Evolutionary conservation across 2,113 vertebrate genomes (phyloP).

Genomic region (Coreoperca whiteheadi): DNA sequence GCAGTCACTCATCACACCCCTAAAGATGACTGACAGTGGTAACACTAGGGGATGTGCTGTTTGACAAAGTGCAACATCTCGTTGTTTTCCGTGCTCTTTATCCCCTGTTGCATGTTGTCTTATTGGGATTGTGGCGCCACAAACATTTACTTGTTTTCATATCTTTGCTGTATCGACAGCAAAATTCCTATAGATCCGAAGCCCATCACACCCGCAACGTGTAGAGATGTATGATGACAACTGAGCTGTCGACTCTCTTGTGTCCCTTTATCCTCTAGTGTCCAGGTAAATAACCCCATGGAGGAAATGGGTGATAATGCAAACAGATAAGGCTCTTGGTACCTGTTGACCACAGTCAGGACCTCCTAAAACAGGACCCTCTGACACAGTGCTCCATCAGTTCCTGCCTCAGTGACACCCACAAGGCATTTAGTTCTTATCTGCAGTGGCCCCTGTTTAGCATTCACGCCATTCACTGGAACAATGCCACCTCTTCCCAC

Average conservation of each 20-base stretch:
- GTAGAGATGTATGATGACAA: constrained; percentile 69
- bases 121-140: constrained; percentile 39
- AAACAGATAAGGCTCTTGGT: constrained; percentile 83
- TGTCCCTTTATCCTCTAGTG: constrained; percentile 70
- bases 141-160: constrained; percentile 39
- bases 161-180: constrained; percentile 43
- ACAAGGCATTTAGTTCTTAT: constrained; percentile 84
- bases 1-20: constrained; percentile 45
- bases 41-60: constrained; percentile 20
- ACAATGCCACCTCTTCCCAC: constrained; percentile 86
- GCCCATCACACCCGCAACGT: constrained; percentile 38
- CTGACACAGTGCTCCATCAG: constrained; percentile 84
- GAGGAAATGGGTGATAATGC: constrained; percentile 84
- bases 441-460: constrained; percentile 82
- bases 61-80: constrained; percentile 38
- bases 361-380: constrained; percentile 77
- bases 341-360: constrained; percentile 80
- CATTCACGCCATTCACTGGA: constrained; percentile 85
- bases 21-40: constrained; percentile 46
- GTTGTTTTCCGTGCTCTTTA: constrained; percentile 25
- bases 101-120: constrained; percentile 9
- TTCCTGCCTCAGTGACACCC: constrained; percentile 77
- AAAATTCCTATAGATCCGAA: constrained; percentile 38
- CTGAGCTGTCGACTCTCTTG: constrained; percentile 74
- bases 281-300: constrained; percentile 76